These are phyloP conservation scores for Caenorhabditis remanei DNA, from an alignment of 1,140 invertebrate species.

Conservation along the genomic window DNA sequence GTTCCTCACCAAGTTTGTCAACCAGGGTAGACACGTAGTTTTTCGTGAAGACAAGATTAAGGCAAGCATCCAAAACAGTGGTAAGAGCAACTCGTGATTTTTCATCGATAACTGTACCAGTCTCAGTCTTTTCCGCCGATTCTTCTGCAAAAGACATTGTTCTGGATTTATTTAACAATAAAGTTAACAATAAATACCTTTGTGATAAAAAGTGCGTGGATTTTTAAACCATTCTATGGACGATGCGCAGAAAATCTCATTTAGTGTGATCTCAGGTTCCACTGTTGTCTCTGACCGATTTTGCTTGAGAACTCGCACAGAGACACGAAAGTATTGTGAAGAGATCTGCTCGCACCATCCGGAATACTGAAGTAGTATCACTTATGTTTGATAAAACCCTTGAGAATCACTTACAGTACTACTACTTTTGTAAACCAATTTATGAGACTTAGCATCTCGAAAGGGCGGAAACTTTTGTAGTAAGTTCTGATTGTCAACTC, in stretches of 20 bases:
- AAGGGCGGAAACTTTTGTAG: slow-evolving; percentile 68
- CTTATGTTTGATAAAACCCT: background rate
- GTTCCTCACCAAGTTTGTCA: background rate
- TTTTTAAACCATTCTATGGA: slow-evolving; percentile 47
- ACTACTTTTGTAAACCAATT: slow-evolving; percentile 64
- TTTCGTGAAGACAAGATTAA: background rate
- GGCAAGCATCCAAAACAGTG: background rate
- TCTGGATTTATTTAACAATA: background rate
- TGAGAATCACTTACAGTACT: slow-evolving; percentile 63
- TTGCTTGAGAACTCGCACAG: slow-evolving; percentile 65
- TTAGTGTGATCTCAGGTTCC: slow-evolving; percentile 65
- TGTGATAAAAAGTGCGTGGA: background rate
- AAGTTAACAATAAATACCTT: too few relatives aligned
- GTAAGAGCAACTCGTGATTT: background rate
- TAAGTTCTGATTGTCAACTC: slow-evolving; percentile 70
- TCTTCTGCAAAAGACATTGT: slow-evolving; percentile 12
- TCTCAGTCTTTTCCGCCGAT: background rate
- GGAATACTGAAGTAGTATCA: slow-evolving; percentile 67
- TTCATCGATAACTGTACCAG: background rate
- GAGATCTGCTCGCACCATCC: slow-evolving; percentile 70
- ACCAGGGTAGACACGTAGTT: background rate
- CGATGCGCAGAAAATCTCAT: slow-evolving; percentile 67
- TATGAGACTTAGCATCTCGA: slow-evolving; percentile 26
- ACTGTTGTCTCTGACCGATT: slow-evolving; percentile 67
- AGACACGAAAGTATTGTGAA: slow-evolving; percentile 60